Conservation (phyloP, 2,888 invertebrate species). For the Orthosia cruda region DNA sequence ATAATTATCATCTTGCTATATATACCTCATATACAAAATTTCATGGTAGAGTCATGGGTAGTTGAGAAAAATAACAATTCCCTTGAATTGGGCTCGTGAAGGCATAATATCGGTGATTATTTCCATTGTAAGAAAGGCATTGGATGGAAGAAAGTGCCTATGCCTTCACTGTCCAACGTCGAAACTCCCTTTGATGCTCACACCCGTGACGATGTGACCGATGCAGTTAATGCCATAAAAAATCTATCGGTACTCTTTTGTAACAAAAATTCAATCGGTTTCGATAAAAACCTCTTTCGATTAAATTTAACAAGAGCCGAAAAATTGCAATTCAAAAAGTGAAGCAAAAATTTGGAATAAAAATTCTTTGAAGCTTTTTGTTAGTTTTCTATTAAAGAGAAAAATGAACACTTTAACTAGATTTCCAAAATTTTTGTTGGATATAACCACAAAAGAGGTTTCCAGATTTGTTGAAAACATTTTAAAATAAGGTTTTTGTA, state of each 20-base stretch:
- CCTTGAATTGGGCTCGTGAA: neutral
- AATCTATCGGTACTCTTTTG: conserved; percentile 23
- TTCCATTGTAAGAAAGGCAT: conserved; percentile 2
- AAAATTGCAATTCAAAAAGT: conserved; percentile 33
- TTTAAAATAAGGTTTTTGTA: neutral
- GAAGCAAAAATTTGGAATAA: conserved; percentile 14
- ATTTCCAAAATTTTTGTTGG: conserved; percentile 28
- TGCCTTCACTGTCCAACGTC: neutral
- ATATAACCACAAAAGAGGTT: conserved; percentile 10
- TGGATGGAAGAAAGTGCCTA: conserved; percentile 10
- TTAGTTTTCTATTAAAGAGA: conserved; percentile 26
- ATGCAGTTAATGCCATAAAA: conserved; percentile 17
- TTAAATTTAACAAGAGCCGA: conserved; percentile 41
- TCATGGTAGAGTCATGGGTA: neutral
- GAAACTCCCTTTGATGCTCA: conserved; percentile 27
- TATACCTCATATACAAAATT: neutral
- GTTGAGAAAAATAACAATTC: neutral
- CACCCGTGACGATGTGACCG: conserved; percentile 35
- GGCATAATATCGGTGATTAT: conserved; percentile 19
- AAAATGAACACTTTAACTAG: conserved; percentile 24
- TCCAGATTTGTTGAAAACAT: neutral
- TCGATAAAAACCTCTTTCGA: conserved; percentile 54
- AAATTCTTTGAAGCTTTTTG: conserved; percentile 16
- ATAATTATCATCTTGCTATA: too few species aligned
- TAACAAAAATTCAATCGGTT: conserved; percentile 45